These are phyloP conservation scores for Stegana nigrithorax DNA, from an alignment of 2,888 invertebrate species.

Conservation along the genomic window DNA sequence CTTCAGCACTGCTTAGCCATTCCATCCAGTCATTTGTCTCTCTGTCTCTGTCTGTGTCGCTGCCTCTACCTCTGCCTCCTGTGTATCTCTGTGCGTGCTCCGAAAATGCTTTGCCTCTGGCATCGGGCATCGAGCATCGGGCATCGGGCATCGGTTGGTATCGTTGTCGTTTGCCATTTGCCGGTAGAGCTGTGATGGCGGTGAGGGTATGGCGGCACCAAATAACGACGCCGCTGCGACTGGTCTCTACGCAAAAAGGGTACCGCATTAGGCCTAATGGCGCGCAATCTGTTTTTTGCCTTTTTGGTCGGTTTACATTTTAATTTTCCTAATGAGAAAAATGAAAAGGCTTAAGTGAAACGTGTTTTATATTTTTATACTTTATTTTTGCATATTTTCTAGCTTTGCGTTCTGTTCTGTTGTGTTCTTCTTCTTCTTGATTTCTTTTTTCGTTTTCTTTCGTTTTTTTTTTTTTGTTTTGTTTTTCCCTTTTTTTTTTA, in stretches of 20 bases:
- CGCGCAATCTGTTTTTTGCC: constrained; percentile 12
- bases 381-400: background rate
- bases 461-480: background rate
- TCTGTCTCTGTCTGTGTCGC: background rate
- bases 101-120: background rate
- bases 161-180: background rate
- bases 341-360: constrained; percentile 16
- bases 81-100: background rate
- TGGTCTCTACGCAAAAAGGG: constrained; percentile 3
- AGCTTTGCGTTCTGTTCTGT: background rate
- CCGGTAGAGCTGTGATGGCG: background rate
- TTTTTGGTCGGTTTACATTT: constrained; percentile 16
- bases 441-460: background rate
- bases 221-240: background rate
- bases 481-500: too few relatives aligned
- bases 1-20: background rate
- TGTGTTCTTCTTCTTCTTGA: background rate
- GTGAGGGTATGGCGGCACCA: background rate
- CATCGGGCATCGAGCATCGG: too few relatives aligned
- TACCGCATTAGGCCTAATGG: constrained; percentile 13
- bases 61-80: background rate
- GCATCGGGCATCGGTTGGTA: too few relatives aligned
- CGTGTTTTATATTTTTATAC: constrained; percentile 6
- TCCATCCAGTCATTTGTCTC: background rate
- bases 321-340: constrained; percentile 21